A percentile compares a stretch with the other conserved stretches of the same genome.
Conservation (phyloP, 2,113 vertebrate species). For the Apus apus region DNA sequence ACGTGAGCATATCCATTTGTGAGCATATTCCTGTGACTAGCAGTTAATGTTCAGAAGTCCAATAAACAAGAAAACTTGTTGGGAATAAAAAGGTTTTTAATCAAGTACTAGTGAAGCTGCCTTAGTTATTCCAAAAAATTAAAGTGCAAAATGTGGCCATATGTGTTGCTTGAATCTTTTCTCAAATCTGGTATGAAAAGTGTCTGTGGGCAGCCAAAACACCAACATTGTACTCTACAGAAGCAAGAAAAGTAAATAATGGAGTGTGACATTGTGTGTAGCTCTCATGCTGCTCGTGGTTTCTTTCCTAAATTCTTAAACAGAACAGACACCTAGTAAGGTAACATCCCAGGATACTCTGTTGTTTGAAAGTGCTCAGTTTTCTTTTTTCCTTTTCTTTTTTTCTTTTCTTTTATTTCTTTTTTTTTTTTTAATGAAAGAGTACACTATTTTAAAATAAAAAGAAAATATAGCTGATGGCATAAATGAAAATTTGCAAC, state of each 20-base stretch:
- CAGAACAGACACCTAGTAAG: not conserved
- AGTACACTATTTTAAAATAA: not conserved
- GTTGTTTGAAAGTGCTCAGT: not conserved
- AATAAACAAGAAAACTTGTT: not conserved
- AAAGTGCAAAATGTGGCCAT: not conserved
- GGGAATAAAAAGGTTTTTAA: not conserved
- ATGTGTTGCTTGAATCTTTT: not conserved
- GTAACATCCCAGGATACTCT: not conserved
- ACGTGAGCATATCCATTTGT: not conserved
- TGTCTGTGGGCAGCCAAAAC: not conserved
- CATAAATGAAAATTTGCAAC: not conserved
- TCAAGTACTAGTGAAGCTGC: not conserved
- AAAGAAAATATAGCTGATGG: not conserved
- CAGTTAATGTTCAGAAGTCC: not conserved
- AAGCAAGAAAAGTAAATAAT: not conserved
- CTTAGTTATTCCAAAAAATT: not conserved
- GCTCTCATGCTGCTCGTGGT: not conserved
- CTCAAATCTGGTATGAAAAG: not conserved
- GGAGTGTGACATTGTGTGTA: not conserved
- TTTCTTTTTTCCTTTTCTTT: not conserved
- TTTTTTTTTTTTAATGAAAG: not conserved
- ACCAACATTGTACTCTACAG: not conserved
- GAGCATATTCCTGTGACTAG: not conserved
- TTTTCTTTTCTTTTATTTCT: not conserved
- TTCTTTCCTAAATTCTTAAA: not conserved